Conservation (phyloP, 92 coral and sea anemone genomes). For the Isaurus tuberculatus region DNA sequence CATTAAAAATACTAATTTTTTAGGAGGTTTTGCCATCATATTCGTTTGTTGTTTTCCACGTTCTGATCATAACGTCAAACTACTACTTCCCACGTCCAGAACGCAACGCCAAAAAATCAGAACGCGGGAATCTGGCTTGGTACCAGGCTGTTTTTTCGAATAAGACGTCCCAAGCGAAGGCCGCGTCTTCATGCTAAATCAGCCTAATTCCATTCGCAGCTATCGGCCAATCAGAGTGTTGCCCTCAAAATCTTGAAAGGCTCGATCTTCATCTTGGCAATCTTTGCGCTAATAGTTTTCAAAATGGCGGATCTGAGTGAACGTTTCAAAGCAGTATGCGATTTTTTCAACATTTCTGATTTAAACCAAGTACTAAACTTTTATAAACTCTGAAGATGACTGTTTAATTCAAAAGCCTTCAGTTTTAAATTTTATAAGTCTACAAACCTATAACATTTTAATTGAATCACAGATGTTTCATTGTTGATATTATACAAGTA, state of each 20-base stretch:
- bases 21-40: constrained; percentile 44
- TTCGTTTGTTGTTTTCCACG: constrained; percentile 18
- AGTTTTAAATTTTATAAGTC: too few species aligned
- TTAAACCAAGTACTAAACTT: too few species aligned
- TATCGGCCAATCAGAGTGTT: too few species aligned
- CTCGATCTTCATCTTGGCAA: too few species aligned
- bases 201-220: too few species aligned
- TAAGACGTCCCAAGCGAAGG: constrained; percentile 6
- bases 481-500: not conserved
- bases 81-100: constrained; percentile 38
- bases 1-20: constrained; percentile 33
- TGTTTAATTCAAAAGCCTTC: too few species aligned
- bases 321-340: too few species aligned
- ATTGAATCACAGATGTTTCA: not conserved
- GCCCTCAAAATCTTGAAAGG: too few species aligned
- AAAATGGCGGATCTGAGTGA: too few species aligned
- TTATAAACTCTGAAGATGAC: too few species aligned
- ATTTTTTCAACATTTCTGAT: too few species aligned
- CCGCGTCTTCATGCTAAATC: constrained; percentile 15
- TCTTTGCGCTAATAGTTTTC: too few species aligned
- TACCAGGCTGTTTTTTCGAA: not conserved
- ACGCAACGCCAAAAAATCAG: constrained; percentile 47
- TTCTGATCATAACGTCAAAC: constrained; percentile 31
- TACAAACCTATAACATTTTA: not conserved
- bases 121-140: constrained; percentile 50